phyloP scores from a whole-genome alignment of 2,888 invertebrate genomes.

The Plebejus melissa region DNA sequence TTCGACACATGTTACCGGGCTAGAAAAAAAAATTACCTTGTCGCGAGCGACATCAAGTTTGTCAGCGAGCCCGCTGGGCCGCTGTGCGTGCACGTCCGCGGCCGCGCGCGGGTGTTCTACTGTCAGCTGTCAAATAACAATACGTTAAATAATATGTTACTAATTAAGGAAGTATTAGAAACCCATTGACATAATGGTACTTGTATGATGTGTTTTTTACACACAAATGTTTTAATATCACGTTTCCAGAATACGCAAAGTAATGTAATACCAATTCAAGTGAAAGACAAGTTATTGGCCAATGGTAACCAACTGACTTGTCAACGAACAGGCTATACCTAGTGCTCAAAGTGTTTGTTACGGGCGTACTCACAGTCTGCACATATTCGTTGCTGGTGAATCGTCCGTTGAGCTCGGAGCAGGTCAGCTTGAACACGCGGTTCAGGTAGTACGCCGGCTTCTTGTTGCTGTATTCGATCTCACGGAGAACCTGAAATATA shows the following conservation, averaged over 20 bases:
- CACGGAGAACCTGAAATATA: constrained; percentile 79
- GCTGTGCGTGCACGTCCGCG: constrained; percentile 68
- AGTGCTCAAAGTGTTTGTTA: background rate
- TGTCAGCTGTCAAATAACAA: constrained; percentile 78
- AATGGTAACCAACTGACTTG: too few relatives aligned
- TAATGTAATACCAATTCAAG: too few relatives aligned
- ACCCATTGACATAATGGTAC: too few relatives aligned
- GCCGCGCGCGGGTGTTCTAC: constrained; percentile 91
- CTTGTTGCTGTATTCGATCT: constrained; percentile 95
- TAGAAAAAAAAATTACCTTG: constrained; percentile 39
- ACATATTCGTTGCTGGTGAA: constrained; percentile 98
- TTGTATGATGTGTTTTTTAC: too few relatives aligned
- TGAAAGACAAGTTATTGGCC: too few relatives aligned
- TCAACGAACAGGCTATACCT: too few relatives aligned
- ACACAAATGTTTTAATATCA: too few relatives aligned
- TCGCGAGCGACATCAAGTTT: constrained; percentile 67
- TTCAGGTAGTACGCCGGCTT: constrained; percentile 97
- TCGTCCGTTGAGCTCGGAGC: constrained; percentile 94
- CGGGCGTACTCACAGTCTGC: constrained; percentile 82
- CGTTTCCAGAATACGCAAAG: too few relatives aligned
- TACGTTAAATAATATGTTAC: background rate
- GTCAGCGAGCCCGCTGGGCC: constrained; percentile 74
- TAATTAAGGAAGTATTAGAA: background rate
- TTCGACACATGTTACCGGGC: too few relatives aligned
- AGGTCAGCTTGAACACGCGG: constrained; percentile 96